These are phyloP conservation scores for Mormyrus proboscirostris DNA, from an alignment of 2,797 vertebrate species.

Conservation along the genomic window DNA sequence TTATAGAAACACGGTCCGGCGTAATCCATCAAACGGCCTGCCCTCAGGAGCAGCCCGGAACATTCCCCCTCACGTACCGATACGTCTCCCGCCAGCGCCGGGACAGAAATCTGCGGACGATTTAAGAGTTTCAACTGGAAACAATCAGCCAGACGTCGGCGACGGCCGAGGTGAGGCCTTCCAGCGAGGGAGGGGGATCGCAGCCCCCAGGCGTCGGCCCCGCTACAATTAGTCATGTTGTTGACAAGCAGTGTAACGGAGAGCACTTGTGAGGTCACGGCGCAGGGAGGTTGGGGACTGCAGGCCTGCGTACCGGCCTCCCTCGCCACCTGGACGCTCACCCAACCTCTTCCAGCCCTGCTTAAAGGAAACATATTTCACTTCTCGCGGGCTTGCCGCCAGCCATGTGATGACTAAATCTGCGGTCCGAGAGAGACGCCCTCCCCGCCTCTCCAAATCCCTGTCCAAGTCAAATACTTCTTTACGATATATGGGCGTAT, in stretches of 20 bases:
- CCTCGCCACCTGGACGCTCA: background rate
- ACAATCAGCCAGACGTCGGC: background rate
- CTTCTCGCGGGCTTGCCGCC: background rate
- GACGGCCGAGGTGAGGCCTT: background rate
- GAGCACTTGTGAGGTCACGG: constrained; percentile 15
- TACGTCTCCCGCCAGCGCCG: background rate
- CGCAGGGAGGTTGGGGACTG: background rate
- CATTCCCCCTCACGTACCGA: background rate
- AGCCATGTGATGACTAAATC: constrained; percentile 17
- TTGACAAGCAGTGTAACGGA: constrained; percentile 18
- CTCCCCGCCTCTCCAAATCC: background rate
- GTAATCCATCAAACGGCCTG: background rate
- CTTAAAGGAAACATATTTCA: constrained; percentile 19
- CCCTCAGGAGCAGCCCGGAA: background rate
- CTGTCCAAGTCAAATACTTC: constrained; percentile 16
- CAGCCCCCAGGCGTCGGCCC: background rate
- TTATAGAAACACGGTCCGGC: background rate
- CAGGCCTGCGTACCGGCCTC: background rate
- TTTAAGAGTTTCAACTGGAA: constrained; percentile 20
- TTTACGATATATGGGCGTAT: constrained; percentile 1
- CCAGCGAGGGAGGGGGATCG: background rate
- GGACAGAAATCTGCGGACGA: background rate
- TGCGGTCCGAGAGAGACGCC: background rate
- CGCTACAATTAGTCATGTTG: constrained; percentile 18
- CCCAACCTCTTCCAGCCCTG: background rate